phyloP scores from a whole-genome alignment of 1,140 invertebrate genomes.

The Physella acuta region DNA sequence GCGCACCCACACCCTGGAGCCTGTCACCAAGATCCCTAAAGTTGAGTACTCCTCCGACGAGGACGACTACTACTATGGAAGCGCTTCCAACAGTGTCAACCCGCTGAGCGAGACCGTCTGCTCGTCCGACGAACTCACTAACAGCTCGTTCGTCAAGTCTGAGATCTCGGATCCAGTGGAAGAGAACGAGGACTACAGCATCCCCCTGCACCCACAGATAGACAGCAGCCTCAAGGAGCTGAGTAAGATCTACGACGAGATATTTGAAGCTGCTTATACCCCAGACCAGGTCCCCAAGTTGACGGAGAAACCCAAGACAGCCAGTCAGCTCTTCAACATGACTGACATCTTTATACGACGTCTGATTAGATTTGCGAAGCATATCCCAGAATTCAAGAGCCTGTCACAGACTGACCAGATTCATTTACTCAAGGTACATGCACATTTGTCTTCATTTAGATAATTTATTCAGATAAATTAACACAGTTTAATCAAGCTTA shows the following conservation, averaged over 20 bases:
- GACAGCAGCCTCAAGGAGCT: slow-evolving; percentile 37
- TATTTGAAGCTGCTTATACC: slow-evolving; percentile 47
- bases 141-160: slow-evolving; percentile 24
- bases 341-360: slow-evolving; percentile 86
- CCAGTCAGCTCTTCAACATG: slow-evolving; percentile 62
- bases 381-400: slow-evolving; percentile 50
- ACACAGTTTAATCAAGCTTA: no score
- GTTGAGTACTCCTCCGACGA: slow-evolving; percentile 12
- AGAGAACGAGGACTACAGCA: slow-evolving; percentile 34
- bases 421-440: slow-evolving; percentile 50
- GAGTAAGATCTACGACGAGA: slow-evolving; percentile 36
- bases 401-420: slow-evolving; percentile 52
- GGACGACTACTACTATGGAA: neutral
- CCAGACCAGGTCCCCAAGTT: slow-evolving; percentile 37
- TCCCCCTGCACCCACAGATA: slow-evolving; percentile 40
- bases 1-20: neutral
- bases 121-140: neutral
- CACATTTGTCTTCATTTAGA: no score
- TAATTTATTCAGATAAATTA: no score
- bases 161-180: slow-evolving; percentile 34
- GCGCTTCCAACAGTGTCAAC: neutral
- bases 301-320: slow-evolving; percentile 35
- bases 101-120: neutral
- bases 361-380: slow-evolving; percentile 61
- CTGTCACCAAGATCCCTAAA: slow-evolving; percentile 1